Conservation (phyloP, 2,888 invertebrate species). For the Cantharis rufa region DNA sequence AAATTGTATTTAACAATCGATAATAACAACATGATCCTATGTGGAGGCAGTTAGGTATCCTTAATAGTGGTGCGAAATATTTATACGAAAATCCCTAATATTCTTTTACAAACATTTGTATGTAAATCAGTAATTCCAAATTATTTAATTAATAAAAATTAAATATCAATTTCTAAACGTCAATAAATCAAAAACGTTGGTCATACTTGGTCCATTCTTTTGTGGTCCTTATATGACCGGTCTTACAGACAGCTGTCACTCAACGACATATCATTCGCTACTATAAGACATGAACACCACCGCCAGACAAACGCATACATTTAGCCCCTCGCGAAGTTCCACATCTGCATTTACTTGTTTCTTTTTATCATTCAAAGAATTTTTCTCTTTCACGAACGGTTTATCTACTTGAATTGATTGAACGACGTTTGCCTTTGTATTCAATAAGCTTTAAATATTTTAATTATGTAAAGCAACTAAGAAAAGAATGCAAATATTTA, state of each 20-base stretch:
- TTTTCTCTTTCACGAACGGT: constrained; percentile 3
- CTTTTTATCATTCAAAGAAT: constrained; percentile 20
- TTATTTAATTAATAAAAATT: background rate
- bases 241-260: constrained; percentile 52
- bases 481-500: background rate
- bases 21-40: background rate
- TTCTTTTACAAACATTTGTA: background rate
- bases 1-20: background rate
- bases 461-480: background rate
- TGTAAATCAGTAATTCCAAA: background rate
- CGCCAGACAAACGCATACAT: constrained; percentile 31
- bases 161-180: constrained; percentile 23
- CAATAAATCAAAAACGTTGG: constrained; percentile 35
- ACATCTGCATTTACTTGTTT: constrained; percentile 27
- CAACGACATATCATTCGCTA: constrained; percentile 54
- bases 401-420: constrained; percentile 3
- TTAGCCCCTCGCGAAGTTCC: constrained; percentile 18
- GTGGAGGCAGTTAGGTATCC: background rate
- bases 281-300: constrained; percentile 33
- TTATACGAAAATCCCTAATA: background rate
- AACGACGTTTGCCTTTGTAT: constrained; percentile 1
- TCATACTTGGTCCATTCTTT: constrained; percentile 48
- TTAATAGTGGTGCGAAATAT: background rate
- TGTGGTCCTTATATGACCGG: constrained; percentile 51
- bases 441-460: constrained; percentile 1